A percentile compares a stretch with the other conserved stretches of the same genome.
phyloP scores from a whole-genome alignment of 2,888 invertebrate species.

The Phorcus lineatus region DNA sequence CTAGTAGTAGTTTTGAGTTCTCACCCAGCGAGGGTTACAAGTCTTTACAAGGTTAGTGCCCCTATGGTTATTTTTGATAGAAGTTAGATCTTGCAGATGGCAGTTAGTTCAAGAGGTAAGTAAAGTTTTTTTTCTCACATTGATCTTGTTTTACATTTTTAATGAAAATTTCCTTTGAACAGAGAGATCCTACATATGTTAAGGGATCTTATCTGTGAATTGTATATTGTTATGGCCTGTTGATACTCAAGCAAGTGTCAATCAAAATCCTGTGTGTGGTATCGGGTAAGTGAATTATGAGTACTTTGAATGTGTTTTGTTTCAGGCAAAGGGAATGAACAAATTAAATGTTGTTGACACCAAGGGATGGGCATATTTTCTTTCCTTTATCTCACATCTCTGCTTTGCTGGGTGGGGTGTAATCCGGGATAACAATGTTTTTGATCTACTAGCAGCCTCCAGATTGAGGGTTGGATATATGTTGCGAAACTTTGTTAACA shows the following conservation, averaged over 20 bases:
- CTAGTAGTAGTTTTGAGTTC: not conserved
- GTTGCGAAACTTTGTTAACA: constrained; percentile 21
- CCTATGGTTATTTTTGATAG: constrained; percentile 48
- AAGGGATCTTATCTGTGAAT: too few relatives aligned
- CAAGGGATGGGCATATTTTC: not conserved
- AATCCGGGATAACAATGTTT: constrained; percentile 5
- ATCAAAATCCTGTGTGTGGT: too few relatives aligned
- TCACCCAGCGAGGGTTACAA: not conserved
- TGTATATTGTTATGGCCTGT: too few relatives aligned
- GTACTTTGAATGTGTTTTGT: too few relatives aligned
- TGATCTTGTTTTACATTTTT: too few relatives aligned
- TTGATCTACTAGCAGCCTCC: constrained; percentile 16
- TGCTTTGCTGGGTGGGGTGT: constrained; percentile 1
- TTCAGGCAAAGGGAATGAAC: too few relatives aligned
- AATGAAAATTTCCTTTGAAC: too few relatives aligned
- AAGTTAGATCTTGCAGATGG: constrained; percentile 6
- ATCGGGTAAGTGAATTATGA: too few relatives aligned
- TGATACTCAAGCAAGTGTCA: too few relatives aligned
- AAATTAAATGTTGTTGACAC: not conserved
- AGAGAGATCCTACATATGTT: too few relatives aligned
- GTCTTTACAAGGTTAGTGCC: constrained; percentile 58
- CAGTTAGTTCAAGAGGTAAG: constrained; percentile 33
- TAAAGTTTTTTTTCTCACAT: constrained; percentile 20
- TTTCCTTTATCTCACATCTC: not conserved
- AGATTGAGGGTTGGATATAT: constrained; percentile 9